Percentiles rank a stretch among this genome's conserved stretches.
These are phyloP conservation scores for Tonatia bakeri DNA, from an alignment of 2,113 vertebrate species.

Conservation along the genomic window DNA sequence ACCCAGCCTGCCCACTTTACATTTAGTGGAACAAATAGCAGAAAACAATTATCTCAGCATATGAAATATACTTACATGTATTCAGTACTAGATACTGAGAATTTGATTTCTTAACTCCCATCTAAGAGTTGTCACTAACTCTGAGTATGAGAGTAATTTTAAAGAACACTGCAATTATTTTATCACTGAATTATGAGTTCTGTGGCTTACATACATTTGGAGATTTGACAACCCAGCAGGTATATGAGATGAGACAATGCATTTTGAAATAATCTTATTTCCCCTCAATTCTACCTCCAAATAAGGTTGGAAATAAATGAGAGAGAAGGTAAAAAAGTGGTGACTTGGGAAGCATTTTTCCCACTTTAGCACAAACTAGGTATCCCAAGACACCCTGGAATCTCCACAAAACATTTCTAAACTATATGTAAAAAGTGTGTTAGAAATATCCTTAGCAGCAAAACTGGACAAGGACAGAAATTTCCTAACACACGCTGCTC, in stretches of 20 bases:
- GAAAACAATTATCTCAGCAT: not conserved
- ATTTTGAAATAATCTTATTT: not conserved
- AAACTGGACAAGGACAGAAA: not conserved
- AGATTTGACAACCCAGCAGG: not conserved
- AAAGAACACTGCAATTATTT: not conserved
- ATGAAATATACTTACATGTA: not conserved
- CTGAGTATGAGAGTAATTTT: not conserved
- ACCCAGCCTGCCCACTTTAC: not conserved
- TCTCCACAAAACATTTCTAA: not conserved
- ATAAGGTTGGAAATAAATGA: not conserved
- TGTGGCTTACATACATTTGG: not conserved
- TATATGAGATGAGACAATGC: not conserved
- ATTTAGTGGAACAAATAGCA: not conserved
- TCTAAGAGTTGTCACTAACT: not conserved
- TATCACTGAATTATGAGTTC: not conserved
- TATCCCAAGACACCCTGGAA: not conserved
- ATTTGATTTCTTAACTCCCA: conserved; percentile 17
- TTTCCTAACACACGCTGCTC: not conserved
- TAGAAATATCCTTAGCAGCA: not conserved
- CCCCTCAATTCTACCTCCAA: not conserved
- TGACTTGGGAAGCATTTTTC: not conserved
- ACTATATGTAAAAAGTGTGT: not conserved
- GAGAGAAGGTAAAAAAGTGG: not conserved
- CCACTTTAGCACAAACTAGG: not conserved
- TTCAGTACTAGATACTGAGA: not conserved